Percentiles rank a stretch among this genome's conserved stretches.
Evolutionary conservation across 2,113 vertebrate species (phyloP).

Genomic region (Poeciliopsis turrubarensis): DNA sequence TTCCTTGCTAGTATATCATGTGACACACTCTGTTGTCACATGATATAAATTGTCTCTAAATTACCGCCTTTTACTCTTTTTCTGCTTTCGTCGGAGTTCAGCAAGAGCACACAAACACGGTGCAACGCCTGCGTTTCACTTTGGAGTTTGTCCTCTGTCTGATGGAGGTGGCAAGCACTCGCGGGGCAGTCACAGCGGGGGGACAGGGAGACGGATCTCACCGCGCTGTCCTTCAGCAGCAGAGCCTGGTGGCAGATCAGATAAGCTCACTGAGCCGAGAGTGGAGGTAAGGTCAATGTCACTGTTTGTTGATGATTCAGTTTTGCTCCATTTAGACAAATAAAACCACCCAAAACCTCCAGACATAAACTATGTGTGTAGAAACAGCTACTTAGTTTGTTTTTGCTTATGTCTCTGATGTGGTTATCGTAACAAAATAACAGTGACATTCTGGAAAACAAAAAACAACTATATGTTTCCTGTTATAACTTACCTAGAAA

Average conservation of each 20-base stretch:
- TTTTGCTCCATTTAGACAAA: neutral
- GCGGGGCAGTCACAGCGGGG: slow-evolving; percentile 63
- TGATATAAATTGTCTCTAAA: slow-evolving; percentile 2
- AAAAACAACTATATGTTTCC: no score
- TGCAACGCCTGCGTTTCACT: slow-evolving; percentile 89
- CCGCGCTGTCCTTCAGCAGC: slow-evolving; percentile 83
- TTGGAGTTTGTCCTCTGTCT: slow-evolving; percentile 89
- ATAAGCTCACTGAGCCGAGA: slow-evolving; percentile 94
- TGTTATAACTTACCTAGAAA: neutral
- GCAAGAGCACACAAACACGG: slow-evolving; percentile 95
- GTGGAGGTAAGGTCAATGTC: slow-evolving; percentile 87
- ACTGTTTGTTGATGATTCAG: neutral
- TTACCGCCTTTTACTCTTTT: neutral
- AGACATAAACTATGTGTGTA: neutral
- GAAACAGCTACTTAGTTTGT: neutral
- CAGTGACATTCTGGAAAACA: no score
- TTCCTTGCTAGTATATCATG: no score
- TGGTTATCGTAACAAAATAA: neutral
- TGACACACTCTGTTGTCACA: neutral
- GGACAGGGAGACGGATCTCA: slow-evolving; percentile 54
- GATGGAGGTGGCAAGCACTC: slow-evolving; percentile 88
- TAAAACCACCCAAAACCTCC: neutral
- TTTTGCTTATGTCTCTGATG: neutral
- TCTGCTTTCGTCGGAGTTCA: slow-evolving; percentile 60
- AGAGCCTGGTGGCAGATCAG: slow-evolving; percentile 94